Percentiles rank a stretch among this genome's conserved stretches.
phyloP scores from a whole-genome alignment of 2,888 invertebrate genomes.

The Coremacera marginata region DNA sequence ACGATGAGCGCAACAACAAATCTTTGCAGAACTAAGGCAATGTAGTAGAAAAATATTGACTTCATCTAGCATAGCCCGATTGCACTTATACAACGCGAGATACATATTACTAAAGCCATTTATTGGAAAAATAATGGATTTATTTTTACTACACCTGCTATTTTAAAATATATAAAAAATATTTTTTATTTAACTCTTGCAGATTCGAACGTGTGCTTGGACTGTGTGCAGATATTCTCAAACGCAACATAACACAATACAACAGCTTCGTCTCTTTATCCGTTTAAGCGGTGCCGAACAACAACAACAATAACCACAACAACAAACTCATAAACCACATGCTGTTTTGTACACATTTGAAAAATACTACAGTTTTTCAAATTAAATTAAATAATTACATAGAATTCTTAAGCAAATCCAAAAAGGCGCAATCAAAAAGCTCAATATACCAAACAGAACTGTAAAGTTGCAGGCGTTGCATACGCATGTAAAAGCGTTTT shows the following conservation, averaged over 20 bases:
- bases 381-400: background rate
- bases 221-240: slow-evolving; percentile 96
- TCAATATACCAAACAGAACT: slow-evolving; percentile 8
- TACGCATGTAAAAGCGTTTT: background rate
- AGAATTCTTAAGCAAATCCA: slow-evolving; percentile 24
- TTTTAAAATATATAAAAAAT: too few species aligned
- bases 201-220: slow-evolving; percentile 98
- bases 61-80: too few species aligned
- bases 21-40: too few species aligned
- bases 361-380: slow-evolving; percentile 26
- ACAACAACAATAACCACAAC: slow-evolving; percentile 21
- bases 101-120: too few species aligned
- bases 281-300: slow-evolving; percentile 74
- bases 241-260: slow-evolving; percentile 99
- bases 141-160: too few species aligned
- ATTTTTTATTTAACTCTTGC: slow-evolving; percentile 73
- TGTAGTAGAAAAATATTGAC: too few species aligned
- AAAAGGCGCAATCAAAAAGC: slow-evolving; percentile 3
- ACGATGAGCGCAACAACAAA: too few species aligned
- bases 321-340: slow-evolving; percentile 41
- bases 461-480: background rate
- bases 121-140: too few species aligned
- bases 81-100: too few species aligned
- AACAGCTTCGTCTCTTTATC: slow-evolving; percentile 97
- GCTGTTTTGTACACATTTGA: slow-evolving; percentile 37